phyloP scores from a whole-genome alignment of 2,797 vertebrate species.

The Rhinogobio ventralis region DNA sequence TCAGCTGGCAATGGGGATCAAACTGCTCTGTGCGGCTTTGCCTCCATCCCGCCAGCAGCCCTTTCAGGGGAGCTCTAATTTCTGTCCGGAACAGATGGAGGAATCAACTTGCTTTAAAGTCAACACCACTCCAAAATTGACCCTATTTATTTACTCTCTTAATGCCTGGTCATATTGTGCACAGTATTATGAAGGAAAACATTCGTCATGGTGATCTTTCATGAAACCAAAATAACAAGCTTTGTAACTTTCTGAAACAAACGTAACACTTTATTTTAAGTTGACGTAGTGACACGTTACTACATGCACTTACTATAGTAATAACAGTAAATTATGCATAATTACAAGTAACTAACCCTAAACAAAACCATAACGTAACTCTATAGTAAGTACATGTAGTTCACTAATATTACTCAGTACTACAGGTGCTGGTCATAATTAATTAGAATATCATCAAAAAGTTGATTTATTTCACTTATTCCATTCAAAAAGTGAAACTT shows the following conservation, averaged over 20 bases:
- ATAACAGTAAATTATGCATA: too few relatives aligned
- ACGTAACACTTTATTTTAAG: too few relatives aligned
- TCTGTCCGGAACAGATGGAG: constrained; percentile 36
- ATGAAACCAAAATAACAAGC: not conserved
- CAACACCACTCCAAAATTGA: constrained; percentile 20
- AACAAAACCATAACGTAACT: too few relatives aligned
- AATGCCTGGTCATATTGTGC: not conserved
- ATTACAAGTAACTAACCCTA: too few relatives aligned
- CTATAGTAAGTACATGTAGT: too few relatives aligned
- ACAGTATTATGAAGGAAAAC: not conserved
- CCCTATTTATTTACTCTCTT: constrained; percentile 7
- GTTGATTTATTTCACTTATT: too few relatives aligned
- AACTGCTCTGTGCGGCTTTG: constrained; percentile 15
- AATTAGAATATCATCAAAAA: too few relatives aligned
- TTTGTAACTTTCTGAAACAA: not conserved
- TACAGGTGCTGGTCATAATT: too few relatives aligned
- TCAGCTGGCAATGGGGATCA: constrained; percentile 33
- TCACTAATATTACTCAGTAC: too few relatives aligned
- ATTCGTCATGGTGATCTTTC: not conserved
- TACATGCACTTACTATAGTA: too few relatives aligned
- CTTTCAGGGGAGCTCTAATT: constrained; percentile 23
- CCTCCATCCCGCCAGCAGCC: not conserved
- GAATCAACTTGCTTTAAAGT: constrained; percentile 21
- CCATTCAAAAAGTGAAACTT: too few relatives aligned
- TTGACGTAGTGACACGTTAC: too few relatives aligned